These are phyloP conservation scores for Saturnia japonica DNA, from an alignment of 2,888 invertebrate genomes.

Conservation along the genomic window DNA sequence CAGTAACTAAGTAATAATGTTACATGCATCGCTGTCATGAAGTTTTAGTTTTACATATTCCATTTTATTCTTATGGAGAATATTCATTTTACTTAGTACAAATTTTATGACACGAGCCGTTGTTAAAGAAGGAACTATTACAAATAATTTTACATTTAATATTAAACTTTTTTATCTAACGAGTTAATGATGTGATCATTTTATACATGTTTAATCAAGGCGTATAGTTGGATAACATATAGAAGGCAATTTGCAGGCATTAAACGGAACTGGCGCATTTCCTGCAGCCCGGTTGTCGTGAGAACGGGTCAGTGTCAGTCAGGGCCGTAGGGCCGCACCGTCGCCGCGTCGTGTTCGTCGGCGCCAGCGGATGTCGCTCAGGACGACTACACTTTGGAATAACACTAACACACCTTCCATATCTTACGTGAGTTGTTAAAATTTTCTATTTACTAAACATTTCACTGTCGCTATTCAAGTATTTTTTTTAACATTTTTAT, in stretches of 20 bases:
- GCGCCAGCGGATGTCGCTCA: slow-evolving; percentile 44
- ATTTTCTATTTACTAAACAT: not conserved
- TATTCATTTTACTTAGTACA: not conserved
- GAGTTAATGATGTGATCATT: not conserved
- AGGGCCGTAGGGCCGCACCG: slow-evolving; percentile 25
- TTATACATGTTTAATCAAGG: not conserved
- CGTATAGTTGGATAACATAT: not conserved
- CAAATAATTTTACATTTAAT: too few species aligned
- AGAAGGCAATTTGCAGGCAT: slow-evolving; percentile 14
- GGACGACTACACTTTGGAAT: slow-evolving; percentile 49
- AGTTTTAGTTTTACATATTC: not conserved
- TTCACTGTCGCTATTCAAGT: not conserved
- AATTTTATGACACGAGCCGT: not conserved
- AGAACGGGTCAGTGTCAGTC: slow-evolving; percentile 56
- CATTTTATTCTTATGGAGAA: not conserved
- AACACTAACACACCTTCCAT: not conserved
- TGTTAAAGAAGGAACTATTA: not conserved
- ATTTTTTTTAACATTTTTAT: not conserved
- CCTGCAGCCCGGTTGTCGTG: slow-evolving; percentile 39
- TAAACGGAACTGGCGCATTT: slow-evolving; percentile 26
- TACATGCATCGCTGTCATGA: not conserved
- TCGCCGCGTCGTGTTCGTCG: slow-evolving; percentile 18
- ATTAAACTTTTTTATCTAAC: too few species aligned
- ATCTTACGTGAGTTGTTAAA: not conserved
- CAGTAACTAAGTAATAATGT: not conserved